Percentiles rank a stretch among this genome's conserved stretches.
Conservation (phyloP, 2,888 invertebrate genomes). For the Platycheirus albimanus region DNA sequence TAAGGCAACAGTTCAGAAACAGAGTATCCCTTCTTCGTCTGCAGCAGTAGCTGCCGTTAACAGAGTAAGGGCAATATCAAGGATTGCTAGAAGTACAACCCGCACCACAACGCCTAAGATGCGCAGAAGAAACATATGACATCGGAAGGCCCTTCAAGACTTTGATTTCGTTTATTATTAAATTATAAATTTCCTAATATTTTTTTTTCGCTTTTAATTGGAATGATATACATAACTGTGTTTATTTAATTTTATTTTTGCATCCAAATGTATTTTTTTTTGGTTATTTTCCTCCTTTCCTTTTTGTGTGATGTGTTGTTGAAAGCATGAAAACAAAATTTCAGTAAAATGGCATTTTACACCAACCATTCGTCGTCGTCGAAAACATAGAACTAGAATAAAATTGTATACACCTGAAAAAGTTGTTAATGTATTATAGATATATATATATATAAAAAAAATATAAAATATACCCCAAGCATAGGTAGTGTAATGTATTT, state of each 20-base stretch:
- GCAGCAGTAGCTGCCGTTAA: not conserved
- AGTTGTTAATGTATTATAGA: constrained; percentile 60
- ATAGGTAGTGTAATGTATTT: constrained; percentile 65
- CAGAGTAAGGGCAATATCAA: not conserved
- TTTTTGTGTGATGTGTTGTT: constrained; percentile 30
- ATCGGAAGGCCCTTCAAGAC: constrained; percentile 6
- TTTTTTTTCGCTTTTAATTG: constrained; percentile 21
- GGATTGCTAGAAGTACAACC: constrained; percentile 50
- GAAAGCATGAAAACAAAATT: constrained; percentile 20
- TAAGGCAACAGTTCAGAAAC: not conserved
- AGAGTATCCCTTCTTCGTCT: not conserved
- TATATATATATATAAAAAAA: constrained; percentile 44
- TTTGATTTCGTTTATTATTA: constrained; percentile 55
- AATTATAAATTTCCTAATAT: constrained; percentile 27
- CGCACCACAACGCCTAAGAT: constrained; percentile 31
- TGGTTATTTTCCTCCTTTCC: not conserved
- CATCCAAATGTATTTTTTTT: constrained; percentile 14
- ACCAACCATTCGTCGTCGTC: constrained; percentile 11
- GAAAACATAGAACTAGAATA: constrained; percentile 41
- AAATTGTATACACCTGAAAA: constrained; percentile 46
- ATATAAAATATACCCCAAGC: constrained; percentile 41
- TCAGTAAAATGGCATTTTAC: constrained; percentile 43
- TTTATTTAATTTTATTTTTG: constrained; percentile 16
- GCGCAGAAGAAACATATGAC: constrained; percentile 58
- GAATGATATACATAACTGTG: not conserved